Evolutionary conservation across 2,888 invertebrate genomes (phyloP).

Genomic region (Pachymerium ferrugineum): DNA sequence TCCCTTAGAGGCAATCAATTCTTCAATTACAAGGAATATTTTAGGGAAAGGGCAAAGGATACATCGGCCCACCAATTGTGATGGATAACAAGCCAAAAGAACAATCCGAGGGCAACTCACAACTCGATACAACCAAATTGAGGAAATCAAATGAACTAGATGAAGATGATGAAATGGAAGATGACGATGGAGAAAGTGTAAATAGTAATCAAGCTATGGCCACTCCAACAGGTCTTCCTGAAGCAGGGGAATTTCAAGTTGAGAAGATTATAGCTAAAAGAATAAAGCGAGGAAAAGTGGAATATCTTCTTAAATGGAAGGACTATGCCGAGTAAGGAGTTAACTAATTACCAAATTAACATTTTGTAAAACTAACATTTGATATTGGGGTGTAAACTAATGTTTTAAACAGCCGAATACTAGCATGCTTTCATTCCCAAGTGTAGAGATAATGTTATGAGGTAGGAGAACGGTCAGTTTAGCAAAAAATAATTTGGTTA

Average conservation of each 20-base stretch:
- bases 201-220: constrained; percentile 34
- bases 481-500: too few species aligned
- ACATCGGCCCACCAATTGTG: constrained; percentile 11
- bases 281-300: constrained; percentile 64
- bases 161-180: constrained; percentile 33
- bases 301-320: constrained; percentile 63
- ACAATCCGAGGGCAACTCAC: background rate
- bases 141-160: background rate
- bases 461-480: constrained; percentile 7
- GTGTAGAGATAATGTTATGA: background rate
- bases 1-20: too few species aligned
- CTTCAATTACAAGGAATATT: background rate
- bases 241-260: constrained; percentile 72
- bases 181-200: background rate
- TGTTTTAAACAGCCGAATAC: too few species aligned
- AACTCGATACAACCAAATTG: background rate
- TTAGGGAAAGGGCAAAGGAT: constrained; percentile 5
- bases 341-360: background rate
- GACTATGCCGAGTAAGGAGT: constrained; percentile 52
- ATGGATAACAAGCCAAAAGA: background rate
- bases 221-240: constrained; percentile 32
- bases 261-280: constrained; percentile 84
- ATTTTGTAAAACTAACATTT: too few species aligned
- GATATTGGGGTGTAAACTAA: too few species aligned
- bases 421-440: constrained; percentile 4